Conservation (phyloP, 1,140 invertebrate genomes). For the Brachionus plicatilis region DNA sequence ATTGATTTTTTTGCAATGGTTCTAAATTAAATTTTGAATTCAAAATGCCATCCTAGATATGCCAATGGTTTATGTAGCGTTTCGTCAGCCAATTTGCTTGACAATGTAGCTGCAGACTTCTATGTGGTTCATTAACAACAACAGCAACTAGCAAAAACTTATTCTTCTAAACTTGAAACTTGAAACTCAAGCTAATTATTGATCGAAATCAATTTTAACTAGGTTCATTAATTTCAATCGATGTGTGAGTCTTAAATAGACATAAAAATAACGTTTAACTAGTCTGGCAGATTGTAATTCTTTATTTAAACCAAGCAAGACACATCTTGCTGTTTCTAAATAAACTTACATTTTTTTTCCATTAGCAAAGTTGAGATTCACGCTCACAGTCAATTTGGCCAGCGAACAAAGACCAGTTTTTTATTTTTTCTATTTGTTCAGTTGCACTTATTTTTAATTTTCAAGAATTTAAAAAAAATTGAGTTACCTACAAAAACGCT, state of each 20-base stretch:
- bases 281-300: neutral
- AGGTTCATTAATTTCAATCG: constrained; percentile 7
- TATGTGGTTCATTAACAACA: neutral
- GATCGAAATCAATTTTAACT: neutral
- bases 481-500: no score
- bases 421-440: neutral
- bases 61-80: neutral
- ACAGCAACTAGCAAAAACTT: neutral
- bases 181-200: neutral
- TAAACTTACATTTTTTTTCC: neutral
- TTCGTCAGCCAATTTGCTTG: neutral
- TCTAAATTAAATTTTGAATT: neutral
- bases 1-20: neutral
- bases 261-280: neutral
- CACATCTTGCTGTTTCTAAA: neutral
- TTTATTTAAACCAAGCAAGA: neutral
- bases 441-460: neutral
- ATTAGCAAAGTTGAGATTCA: neutral
- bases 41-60: neutral
- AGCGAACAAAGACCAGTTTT: neutral
- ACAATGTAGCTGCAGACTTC: neutral
- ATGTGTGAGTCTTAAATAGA: neutral
- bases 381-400: neutral
- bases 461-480: neutral
- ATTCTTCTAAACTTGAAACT: neutral